Evolutionary conservation across 1,140 invertebrate genomes (phyloP).

Genomic region (Bacillus rossius): DNA sequence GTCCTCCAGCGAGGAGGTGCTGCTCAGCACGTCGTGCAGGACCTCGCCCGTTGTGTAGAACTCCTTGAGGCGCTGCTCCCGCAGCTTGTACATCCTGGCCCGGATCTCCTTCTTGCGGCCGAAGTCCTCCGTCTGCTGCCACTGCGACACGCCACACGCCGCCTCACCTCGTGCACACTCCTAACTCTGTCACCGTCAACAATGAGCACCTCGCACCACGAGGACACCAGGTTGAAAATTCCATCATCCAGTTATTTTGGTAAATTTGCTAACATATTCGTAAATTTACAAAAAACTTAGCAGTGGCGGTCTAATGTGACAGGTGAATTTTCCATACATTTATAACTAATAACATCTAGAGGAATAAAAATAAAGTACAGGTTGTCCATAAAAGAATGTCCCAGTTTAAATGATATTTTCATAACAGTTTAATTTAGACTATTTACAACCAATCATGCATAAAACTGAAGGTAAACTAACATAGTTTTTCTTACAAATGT

Average conservation of each 20-base stretch:
- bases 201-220: background rate
- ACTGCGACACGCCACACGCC: constrained; percentile 52
- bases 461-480: too few relatives aligned
- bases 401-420: too few relatives aligned
- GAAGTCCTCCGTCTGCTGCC: constrained; percentile 80
- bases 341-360: too few relatives aligned
- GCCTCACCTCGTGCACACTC: too few relatives aligned
- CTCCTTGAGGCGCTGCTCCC: constrained; percentile 66
- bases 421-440: too few relatives aligned
- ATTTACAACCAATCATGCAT: too few relatives aligned
- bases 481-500: too few relatives aligned
- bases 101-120: constrained; percentile 79
- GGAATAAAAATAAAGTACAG: too few relatives aligned
- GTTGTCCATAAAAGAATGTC: too few relatives aligned
- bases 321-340: too few relatives aligned
- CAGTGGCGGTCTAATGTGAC: too few relatives aligned
- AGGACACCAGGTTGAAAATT: background rate
- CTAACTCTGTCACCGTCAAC: background rate
- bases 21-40: constrained; percentile 32
- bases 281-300: background rate
- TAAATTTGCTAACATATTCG: background rate
- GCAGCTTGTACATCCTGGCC: constrained; percentile 71
- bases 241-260: background rate
- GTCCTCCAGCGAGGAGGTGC: background rate
- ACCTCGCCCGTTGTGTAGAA: constrained; percentile 55